Conservation (phyloP, 2,797 vertebrate species). For the Todus mexicanus region DNA sequence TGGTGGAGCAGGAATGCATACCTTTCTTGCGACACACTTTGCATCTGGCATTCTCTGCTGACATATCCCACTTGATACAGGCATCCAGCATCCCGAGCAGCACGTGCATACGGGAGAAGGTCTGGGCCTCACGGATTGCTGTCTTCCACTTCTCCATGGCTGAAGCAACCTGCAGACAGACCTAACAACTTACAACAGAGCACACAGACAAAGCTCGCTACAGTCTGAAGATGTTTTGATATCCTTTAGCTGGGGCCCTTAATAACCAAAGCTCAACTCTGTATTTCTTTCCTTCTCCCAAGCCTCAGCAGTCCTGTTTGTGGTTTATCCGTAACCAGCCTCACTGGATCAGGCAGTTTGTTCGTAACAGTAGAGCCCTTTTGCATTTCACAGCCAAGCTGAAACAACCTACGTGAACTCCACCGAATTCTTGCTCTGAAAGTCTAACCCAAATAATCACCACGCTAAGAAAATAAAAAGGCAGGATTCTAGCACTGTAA, state of each 20-base stretch:
- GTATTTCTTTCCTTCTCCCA: background rate
- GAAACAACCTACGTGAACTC: background rate
- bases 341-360: background rate
- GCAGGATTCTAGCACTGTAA: background rate
- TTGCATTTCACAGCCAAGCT: background rate
- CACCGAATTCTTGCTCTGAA: conserved; percentile 15
- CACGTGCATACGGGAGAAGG: conserved; percentile 96
- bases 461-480: conserved; percentile 33
- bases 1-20: conserved; percentile 31
- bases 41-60: conserved; percentile 95
- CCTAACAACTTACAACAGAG: background rate
- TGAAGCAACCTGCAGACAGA: conserved; percentile 86
- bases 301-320: background rate
- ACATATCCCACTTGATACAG: conserved; percentile 99
- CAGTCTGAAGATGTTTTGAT: background rate
- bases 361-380: background rate
- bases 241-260: background rate
- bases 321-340: background rate
- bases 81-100: conserved; percentile 96
- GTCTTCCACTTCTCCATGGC: conserved; percentile 95
- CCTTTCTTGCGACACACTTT: conserved; percentile 99
- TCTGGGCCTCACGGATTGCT: conserved; percentile 92
- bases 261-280: background rate
- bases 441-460: conserved; percentile 30
- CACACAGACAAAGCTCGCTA: background rate